A percentile compares a stretch with the other conserved stretches of the same genome.
These are phyloP conservation scores for Galbula dea DNA, from an alignment of 2,113 vertebrate species.

Conservation along the genomic window DNA sequence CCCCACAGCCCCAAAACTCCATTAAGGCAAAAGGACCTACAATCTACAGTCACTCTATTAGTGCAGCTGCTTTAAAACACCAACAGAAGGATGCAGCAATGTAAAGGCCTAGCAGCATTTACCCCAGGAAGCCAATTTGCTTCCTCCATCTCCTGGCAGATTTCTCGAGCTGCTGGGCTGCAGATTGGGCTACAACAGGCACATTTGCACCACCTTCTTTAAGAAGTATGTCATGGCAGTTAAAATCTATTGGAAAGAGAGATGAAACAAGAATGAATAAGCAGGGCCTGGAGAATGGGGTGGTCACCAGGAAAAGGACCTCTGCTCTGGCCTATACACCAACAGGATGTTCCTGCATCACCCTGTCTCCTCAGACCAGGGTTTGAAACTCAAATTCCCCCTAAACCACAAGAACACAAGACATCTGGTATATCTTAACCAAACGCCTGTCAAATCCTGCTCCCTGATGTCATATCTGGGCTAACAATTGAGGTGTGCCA, in stretches of 20 bases:
- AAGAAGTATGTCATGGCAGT: accelerated
- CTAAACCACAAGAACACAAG: not conserved
- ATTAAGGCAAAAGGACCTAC: not conserved
- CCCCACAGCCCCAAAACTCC: not conserved
- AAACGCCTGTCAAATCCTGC: not conserved
- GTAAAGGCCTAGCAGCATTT: not conserved
- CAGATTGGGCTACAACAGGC: accelerated
- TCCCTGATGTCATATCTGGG: not conserved
- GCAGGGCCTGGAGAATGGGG: accelerated
- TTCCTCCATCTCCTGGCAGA: not conserved
- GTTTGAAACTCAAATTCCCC: not conserved
- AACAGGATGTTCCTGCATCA: not conserved
- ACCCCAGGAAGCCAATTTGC: not conserved
- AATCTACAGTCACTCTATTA: not conserved
- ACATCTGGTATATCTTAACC: not conserved
- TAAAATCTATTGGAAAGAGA: not conserved
- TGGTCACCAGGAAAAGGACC: not conserved
- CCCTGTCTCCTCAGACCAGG: not conserved
- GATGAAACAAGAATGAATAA: not conserved
- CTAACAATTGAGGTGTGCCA: not conserved
- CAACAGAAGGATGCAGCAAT: not conserved
- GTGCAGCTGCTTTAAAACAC: not conserved
- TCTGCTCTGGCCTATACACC: accelerated
- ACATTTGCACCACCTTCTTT: not conserved
- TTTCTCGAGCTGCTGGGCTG: not conserved